Conservation (phyloP, 2,888 invertebrate species). For the Tuta absoluta region DNA sequence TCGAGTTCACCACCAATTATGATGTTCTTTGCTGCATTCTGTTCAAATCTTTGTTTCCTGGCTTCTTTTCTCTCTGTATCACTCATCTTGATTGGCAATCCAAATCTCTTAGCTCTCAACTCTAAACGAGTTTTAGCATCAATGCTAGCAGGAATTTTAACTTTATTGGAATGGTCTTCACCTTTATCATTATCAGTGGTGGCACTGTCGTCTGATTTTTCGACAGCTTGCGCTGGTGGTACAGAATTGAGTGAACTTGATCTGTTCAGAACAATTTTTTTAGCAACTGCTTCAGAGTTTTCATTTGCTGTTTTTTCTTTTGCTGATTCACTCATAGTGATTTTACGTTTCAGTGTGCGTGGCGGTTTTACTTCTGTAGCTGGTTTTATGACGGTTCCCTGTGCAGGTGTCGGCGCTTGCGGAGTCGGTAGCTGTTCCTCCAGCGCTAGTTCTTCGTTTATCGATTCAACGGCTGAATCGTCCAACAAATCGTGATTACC, state of each 20-base stretch:
- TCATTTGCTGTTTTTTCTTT: constrained; percentile 46
- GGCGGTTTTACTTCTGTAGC: constrained; percentile 52
- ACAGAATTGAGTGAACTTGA: constrained; percentile 59
- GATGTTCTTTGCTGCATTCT: not conserved
- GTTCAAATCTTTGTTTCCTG: constrained; percentile 85
- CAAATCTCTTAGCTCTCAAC: constrained; percentile 91
- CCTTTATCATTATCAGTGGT: constrained; percentile 38
- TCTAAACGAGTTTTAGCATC: constrained; percentile 83
- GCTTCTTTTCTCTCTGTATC: constrained; percentile 84
- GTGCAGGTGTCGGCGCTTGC: not conserved
- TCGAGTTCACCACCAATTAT: not conserved
- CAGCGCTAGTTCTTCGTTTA: constrained; percentile 68
- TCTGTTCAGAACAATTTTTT: constrained; percentile 84
- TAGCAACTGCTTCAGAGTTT: constrained; percentile 72
- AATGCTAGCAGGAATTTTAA: constrained; percentile 58
- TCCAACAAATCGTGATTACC: constrained; percentile 68
- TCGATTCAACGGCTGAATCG: constrained; percentile 46
- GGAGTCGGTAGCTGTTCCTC: constrained; percentile 32
- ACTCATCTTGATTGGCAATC: constrained; percentile 80
- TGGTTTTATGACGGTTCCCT: not conserved
- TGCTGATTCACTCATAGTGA: constrained; percentile 38
- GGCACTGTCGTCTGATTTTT: constrained; percentile 39
- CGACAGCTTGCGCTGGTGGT: constrained; percentile 36
- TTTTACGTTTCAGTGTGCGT: constrained; percentile 64
- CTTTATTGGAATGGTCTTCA: constrained; percentile 42